A percentile compares a stretch with the other conserved stretches of the same genome.
Conservation (phyloP, 2,797 vertebrate genomes). For the Passerculus sandwichensis region DNA sequence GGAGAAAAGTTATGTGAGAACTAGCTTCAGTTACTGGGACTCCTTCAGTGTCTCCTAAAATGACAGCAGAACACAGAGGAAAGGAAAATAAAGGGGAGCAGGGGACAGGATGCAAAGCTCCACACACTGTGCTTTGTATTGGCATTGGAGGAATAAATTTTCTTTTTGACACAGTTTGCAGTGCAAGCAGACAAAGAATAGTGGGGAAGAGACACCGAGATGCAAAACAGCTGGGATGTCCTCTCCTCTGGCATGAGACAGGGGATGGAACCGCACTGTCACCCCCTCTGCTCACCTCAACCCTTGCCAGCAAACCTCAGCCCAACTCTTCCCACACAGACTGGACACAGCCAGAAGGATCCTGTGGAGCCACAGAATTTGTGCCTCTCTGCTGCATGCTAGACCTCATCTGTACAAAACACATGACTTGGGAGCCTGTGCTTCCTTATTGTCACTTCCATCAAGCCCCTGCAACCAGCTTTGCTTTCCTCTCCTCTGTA, state of each 20-base stretch:
- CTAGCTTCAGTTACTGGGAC: background rate
- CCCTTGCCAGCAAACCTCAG: background rate
- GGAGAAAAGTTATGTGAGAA: background rate
- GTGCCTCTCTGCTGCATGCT: background rate
- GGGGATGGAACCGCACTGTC: background rate
- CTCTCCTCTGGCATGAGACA: background rate
- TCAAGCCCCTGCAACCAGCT: background rate
- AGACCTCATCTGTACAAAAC: background rate
- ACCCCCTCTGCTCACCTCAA: background rate
- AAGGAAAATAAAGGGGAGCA: accelerated
- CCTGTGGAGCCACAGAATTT: background rate
- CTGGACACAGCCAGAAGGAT: background rate
- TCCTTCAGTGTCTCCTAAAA: background rate
- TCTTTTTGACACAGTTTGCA: background rate
- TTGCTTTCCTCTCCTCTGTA: background rate
- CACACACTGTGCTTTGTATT: background rate
- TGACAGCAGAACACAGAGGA: background rate
- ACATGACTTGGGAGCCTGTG: accelerated
- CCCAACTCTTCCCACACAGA: accelerated
- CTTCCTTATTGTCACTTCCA: background rate
- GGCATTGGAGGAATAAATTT: background rate
- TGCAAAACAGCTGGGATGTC: background rate
- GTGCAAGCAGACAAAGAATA: background rate
- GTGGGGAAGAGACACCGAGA: background rate
- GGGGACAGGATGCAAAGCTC: background rate